These are phyloP conservation scores for Carterocephalus palaemon DNA, from an alignment of 2,888 invertebrate genomes.

Conservation along the genomic window DNA sequence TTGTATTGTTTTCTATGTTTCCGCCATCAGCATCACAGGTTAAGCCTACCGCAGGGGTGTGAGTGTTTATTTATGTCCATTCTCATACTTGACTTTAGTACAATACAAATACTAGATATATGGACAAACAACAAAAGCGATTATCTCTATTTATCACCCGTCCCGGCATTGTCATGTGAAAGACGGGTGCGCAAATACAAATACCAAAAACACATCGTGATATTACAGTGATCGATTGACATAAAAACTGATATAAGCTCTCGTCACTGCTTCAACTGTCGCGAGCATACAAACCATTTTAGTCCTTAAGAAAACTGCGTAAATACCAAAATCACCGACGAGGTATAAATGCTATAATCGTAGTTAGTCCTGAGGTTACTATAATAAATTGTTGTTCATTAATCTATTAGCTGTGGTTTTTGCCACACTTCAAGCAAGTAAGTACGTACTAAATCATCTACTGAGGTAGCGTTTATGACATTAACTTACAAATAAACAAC, in stretches of 20 bases:
- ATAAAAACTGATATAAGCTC: constrained; percentile 21
- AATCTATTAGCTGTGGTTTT: constrained; percentile 12
- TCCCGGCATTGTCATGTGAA: background rate
- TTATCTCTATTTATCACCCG: background rate
- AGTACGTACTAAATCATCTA: background rate
- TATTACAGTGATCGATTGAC: constrained; percentile 25
- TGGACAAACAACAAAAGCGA: background rate
- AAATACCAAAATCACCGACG: background rate
- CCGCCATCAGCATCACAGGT: too few relatives aligned
- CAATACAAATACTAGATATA: too few relatives aligned
- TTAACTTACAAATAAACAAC: background rate
- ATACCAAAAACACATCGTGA: constrained; percentile 1
- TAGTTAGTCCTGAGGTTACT: background rate
- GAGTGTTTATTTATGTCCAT: too few relatives aligned
- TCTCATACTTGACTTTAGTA: too few relatives aligned
- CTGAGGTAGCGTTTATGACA: background rate
- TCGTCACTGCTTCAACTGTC: background rate
- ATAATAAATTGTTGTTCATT: constrained; percentile 14
- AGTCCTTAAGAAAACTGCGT: background rate
- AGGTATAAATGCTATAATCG: background rate
- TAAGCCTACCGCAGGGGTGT: too few relatives aligned
- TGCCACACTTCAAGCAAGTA: background rate
- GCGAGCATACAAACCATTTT: background rate
- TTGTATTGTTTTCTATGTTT: too few relatives aligned
- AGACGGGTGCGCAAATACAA: background rate